Percentiles rank a stretch among this genome's conserved stretches.
Evolutionary conservation across 1,140 invertebrate species (phyloP).

Genomic region (Heliothis subflexa): DNA sequence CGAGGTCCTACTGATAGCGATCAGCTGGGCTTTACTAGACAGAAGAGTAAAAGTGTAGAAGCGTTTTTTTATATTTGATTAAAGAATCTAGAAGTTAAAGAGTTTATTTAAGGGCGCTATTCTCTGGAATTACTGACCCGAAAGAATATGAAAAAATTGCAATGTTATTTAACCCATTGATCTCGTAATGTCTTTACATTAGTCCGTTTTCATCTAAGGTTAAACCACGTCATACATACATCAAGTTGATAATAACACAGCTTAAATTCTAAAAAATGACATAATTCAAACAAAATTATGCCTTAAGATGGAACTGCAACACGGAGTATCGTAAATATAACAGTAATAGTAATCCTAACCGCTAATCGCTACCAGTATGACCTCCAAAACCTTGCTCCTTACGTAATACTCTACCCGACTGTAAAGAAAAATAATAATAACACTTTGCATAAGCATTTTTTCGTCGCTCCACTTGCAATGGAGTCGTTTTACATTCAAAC

Average conservation of each 20-base stretch:
- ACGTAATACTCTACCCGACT: conserved; percentile 52
- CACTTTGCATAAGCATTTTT: conserved; percentile 78
- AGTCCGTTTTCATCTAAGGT: too few relatives aligned
- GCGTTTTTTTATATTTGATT: neutral
- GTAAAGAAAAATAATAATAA: conserved; percentile 74
- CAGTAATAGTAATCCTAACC: neutral
- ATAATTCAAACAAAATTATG: too few relatives aligned
- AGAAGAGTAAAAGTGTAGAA: neutral
- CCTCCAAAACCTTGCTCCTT: conserved; percentile 52
- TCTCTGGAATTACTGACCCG: too few relatives aligned
- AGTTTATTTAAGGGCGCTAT: too few relatives aligned
- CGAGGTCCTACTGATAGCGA: conserved; percentile 55
- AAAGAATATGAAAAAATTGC: too few relatives aligned
- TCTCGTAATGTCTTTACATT: too few relatives aligned
- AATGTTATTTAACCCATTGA: too few relatives aligned
- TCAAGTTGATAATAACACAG: too few relatives aligned
- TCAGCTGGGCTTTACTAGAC: neutral
- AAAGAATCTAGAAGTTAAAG: too few relatives aligned
- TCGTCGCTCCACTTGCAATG: conserved; percentile 50
- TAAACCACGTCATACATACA: too few relatives aligned
- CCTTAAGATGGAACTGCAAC: neutral
- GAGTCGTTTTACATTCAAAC: conserved; percentile 63
- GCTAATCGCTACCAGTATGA: conserved; percentile 51
- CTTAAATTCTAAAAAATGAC: too few relatives aligned
- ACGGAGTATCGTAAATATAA: neutral